Percentiles rank a stretch among this genome's conserved stretches.
Evolutionary conservation across 2,113 vertebrate genomes (phyloP).

Genomic region (Phaethon lepturus): DNA sequence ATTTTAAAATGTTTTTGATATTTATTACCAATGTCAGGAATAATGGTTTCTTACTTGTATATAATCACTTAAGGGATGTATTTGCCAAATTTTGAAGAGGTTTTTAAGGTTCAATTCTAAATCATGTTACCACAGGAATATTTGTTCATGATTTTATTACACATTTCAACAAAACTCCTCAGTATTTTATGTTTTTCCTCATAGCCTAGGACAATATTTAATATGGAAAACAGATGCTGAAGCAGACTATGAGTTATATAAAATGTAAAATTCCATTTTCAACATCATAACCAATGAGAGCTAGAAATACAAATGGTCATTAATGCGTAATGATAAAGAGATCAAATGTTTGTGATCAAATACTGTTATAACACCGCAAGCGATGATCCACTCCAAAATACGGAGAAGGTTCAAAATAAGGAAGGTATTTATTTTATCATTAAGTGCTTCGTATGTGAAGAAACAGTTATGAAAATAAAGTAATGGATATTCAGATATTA

Average conservation of each 20-base stretch:
- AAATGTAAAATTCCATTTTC: not conserved
- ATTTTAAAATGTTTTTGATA: not conserved
- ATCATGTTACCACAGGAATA: conserved; percentile 45
- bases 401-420: not conserved
- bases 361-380: not conserved
- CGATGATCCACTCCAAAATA: not conserved
- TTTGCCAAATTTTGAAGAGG: conserved; percentile 19
- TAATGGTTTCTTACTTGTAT: not conserved
- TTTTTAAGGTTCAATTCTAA: conserved; percentile 31
- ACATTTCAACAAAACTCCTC: conserved; percentile 16
- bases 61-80: not conserved
- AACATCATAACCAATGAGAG: not conserved
- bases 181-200: not conserved
- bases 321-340: not conserved
- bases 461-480: not conserved
- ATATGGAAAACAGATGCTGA: conserved; percentile 36
- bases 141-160: conserved; percentile 26
- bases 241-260: not conserved
- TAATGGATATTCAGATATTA: not conserved
- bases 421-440: not conserved
- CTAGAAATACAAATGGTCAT: not conserved
- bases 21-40: conserved; percentile 43
- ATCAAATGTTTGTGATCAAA: not conserved
- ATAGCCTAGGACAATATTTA: not conserved
- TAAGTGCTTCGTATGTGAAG: not conserved